Evolutionary conservation across 1,140 invertebrate genomes (phyloP), one percentile per base, ranked within the genome.

Genomic region (Dinoponera quadriceps): DNA sequence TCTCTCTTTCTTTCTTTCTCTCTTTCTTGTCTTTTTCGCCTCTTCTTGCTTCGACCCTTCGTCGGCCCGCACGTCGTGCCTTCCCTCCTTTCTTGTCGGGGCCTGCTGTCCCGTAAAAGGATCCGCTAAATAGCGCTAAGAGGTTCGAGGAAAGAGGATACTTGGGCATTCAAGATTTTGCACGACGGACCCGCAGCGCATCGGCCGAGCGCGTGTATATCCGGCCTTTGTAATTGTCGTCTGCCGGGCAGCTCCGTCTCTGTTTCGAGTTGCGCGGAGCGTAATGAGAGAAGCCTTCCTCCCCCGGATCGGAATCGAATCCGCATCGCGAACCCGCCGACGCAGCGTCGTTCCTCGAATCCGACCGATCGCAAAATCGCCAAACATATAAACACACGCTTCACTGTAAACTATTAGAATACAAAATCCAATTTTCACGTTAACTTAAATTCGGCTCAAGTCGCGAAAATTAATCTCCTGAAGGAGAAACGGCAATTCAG

Each of bases 41-140:
- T 69, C 71, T 82, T 59, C 73, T 87, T 78, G 72, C 65, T 62
- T 72, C 83, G 81, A 38, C 59, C 63, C 63, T 82, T 51, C 85
- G 83, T 54, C 84, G 71, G 75, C 59, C 86, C 73, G 82, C 85
- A 86, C 84, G 83, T 87, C 72, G 85, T 85, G 85, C 72, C 82
- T 90, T 87, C 86, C 87, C 91, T 90, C 86, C 86, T 91, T 90
- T 90, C 91, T 91, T 91, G 90, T 88, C 88, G 85, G 84, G 88
- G 54, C 73, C 88, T 69, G 88, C 86, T 86, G 88, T 90, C 91
- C 90, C 89, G 92, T 92, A 92, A 93, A 93, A 93, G 88, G 91
- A 92, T 92, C 88, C 89, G 86, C 89, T 92, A 91, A 92, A 92
- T 90, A 89, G 89, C 89, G 86, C 89, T 92, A 92, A 93, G 89